Evolutionary conservation across 2,113 vertebrate genomes (phyloP).

Genomic region (Microtus oregoni): DNA sequence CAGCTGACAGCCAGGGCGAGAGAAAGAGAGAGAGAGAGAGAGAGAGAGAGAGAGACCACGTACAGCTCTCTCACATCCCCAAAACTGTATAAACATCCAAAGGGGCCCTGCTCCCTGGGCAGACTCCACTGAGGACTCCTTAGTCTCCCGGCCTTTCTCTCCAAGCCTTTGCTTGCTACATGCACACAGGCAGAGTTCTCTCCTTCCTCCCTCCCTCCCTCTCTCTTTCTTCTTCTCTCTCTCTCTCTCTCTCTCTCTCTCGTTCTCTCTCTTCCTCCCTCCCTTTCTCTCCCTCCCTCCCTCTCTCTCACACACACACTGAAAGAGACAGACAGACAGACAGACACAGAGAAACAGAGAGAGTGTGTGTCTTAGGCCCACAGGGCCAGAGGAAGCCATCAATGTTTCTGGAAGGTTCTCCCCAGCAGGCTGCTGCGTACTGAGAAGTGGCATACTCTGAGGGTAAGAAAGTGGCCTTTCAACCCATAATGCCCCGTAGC

Average conservation of each 20-base stretch:
- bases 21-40: not conserved
- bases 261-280: too few species aligned
- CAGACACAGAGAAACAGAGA: too few species aligned
- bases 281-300: too few species aligned
- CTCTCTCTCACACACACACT: too few species aligned
- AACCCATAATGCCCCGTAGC: rapidly evolving
- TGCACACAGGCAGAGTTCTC: not conserved
- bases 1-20: conserved; percentile 54
- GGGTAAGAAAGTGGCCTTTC: not conserved
- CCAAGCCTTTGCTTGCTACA: not conserved
- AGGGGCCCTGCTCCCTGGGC: not conserved
- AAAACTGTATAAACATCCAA: not conserved
- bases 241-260: too few species aligned
- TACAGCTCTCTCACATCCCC: not conserved
- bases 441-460: not conserved
- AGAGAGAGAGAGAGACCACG: not conserved
- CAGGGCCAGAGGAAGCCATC: not conserved
- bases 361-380: too few species aligned
- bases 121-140: not conserved
- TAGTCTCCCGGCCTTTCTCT: not conserved
- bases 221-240: too few species aligned
- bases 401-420: not conserved
- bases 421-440: not conserved
- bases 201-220: too few species aligned
- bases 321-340: too few species aligned